Evolutionary conservation across 1,140 invertebrate genomes (phyloP).

Genomic region (Rhagoletis zephyria): DNA sequence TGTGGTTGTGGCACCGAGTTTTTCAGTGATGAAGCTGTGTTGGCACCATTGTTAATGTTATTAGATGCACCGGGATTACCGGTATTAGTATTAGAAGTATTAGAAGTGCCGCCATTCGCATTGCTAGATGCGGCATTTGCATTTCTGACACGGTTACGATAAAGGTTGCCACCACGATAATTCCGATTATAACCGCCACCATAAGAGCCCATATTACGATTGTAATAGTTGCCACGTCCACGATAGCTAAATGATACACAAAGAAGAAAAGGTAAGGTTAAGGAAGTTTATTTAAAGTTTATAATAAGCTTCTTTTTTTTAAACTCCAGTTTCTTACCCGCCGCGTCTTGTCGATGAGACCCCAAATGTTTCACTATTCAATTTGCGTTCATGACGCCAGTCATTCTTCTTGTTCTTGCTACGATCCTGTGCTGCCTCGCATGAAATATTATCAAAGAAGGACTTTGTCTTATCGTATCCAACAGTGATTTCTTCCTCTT

Average conservation of each 20-base stretch:
- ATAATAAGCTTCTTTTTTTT: no score
- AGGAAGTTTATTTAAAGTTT: no score
- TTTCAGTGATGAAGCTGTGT: constrained; percentile 63
- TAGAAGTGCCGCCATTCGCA: constrained; percentile 63
- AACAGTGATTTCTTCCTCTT: constrained; percentile 82
- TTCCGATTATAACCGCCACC: constrained; percentile 58
- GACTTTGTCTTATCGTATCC: constrained; percentile 97
- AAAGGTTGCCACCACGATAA: constrained; percentile 64
- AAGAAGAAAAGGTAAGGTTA: no score
- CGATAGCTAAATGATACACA: constrained; percentile 62
- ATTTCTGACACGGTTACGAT: constrained; percentile 58
- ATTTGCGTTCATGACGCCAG: constrained; percentile 96
- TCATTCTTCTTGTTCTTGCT: constrained; percentile 88
- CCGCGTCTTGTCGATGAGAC: constrained; percentile 86
- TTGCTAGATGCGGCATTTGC: constrained; percentile 51
- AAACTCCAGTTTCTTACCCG: constrained; percentile 69
- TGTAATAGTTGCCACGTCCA: constrained; percentile 70
- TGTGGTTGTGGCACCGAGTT: constrained; percentile 64
- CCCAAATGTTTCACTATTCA: constrained; percentile 98
- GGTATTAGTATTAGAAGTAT: constrained; percentile 54
- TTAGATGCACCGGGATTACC: constrained; percentile 59
- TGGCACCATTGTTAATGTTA: constrained; percentile 62
- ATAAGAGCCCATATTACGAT: constrained; percentile 63
- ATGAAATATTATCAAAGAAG: constrained; percentile 99
- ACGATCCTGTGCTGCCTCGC: constrained; percentile 92